phyloP scores from a whole-genome alignment of 2,113 vertebrate genomes.

The Hippocampus barbouri region DNA sequence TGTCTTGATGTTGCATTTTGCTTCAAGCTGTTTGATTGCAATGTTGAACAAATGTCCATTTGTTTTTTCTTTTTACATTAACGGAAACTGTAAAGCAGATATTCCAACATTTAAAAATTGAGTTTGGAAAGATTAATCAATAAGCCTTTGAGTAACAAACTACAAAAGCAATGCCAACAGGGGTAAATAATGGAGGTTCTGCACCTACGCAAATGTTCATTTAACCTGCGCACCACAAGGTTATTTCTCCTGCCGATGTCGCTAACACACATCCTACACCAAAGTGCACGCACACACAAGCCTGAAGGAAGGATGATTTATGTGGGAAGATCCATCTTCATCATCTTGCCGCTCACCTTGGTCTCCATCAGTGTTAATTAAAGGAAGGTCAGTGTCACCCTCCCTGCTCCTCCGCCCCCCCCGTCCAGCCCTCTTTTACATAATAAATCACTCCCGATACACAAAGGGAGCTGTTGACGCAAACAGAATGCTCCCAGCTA shows the following conservation, averaged over 20 bases:
- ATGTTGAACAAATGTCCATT: constrained; percentile 36
- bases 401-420: constrained; percentile 51
- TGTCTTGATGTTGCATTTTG: constrained; percentile 22
- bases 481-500: constrained; percentile 77
- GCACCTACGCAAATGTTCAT: constrained; percentile 68
- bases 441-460: constrained; percentile 90
- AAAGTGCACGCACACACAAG: constrained; percentile 37
- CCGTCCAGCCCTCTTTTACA: constrained; percentile 86
- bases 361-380: constrained; percentile 99
- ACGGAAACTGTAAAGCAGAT: constrained; percentile 39
- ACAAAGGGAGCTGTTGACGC: constrained; percentile 82
- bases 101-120: constrained; percentile 46
- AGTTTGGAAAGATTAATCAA: constrained; percentile 55
- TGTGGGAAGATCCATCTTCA: constrained; percentile 83
- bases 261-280: constrained; percentile 52
- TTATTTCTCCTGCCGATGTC: constrained; percentile 83
- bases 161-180: constrained; percentile 54
- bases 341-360: constrained; percentile 94
- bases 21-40: constrained; percentile 33
- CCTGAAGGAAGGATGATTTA: constrained; percentile 84
- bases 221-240: constrained; percentile 89
- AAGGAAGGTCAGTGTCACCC: constrained; percentile 99
- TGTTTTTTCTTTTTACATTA: constrained; percentile 3
- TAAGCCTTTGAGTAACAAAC: constrained; percentile 44
- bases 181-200: constrained; percentile 66